phyloP scores from a whole-genome alignment of 1,140 invertebrate species.

The Venturia canescens region DNA sequence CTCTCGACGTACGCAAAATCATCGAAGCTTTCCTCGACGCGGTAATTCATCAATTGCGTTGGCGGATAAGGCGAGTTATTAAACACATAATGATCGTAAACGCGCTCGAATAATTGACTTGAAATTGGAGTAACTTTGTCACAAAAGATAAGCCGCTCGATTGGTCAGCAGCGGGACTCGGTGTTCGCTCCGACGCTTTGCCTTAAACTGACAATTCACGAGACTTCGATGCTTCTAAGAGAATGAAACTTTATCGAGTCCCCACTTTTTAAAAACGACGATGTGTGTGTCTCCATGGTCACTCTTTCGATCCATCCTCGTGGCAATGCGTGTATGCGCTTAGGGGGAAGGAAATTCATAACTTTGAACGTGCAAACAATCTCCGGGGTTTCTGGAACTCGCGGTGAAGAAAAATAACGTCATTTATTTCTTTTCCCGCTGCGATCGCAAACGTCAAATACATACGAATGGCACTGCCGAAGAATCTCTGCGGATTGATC shows the following conservation, averaged over 20 bases:
- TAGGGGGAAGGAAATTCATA: not conserved
- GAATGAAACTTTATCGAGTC: constrained; percentile 20
- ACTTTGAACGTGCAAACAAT: not conserved
- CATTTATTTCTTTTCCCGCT: not conserved
- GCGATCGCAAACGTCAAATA: not conserved
- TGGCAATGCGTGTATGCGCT: not conserved
- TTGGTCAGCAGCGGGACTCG: not conserved
- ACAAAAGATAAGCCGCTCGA: not conserved
- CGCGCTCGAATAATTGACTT: not conserved
- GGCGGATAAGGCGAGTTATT: no score
- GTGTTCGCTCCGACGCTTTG: constrained; percentile 9
- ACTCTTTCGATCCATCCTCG: not conserved
- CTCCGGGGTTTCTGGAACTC: constrained; percentile 1
- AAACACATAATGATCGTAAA: no score
- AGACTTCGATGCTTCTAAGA: not conserved
- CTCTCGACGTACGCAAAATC: no score
- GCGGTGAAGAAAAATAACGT: not conserved
- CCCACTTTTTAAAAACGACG: constrained; percentile 18
- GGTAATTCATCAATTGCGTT: no score
- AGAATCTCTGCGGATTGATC: no score
- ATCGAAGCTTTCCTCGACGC: no score
- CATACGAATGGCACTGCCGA: not conserved
- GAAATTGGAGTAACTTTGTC: not conserved
- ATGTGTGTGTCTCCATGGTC: not conserved
- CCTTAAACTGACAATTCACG: constrained; percentile 20